Evolutionary conservation across 2,113 vertebrate genomes (phyloP).

Genomic region (Cottus gobio): DNA sequence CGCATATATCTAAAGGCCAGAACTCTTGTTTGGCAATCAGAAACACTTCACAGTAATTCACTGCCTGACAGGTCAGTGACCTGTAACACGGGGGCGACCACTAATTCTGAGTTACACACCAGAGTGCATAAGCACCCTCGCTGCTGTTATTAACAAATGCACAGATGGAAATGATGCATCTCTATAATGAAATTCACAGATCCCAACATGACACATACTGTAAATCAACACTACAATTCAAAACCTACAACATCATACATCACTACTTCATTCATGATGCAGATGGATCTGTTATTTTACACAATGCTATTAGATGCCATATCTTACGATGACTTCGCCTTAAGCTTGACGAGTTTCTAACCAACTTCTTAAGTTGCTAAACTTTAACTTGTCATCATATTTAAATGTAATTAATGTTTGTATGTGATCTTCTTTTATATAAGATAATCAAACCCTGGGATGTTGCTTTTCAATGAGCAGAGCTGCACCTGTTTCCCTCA

Average conservation of each 20-base stretch:
- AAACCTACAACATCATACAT: slow-evolving; percentile 7
- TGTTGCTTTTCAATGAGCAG: slow-evolving; percentile 3
- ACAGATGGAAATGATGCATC: background rate
- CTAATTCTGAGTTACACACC: background rate
- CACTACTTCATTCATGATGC: slow-evolving; percentile 21
- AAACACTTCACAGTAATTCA: background rate
- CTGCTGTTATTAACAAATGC: background rate
- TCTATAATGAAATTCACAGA: background rate
- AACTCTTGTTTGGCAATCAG: background rate
- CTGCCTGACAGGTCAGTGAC: slow-evolving; percentile 8
- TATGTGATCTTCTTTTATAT: background rate
- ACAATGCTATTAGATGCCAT: slow-evolving; percentile 27
- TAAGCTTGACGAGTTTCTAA: background rate
- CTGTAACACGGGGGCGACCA: background rate
- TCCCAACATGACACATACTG: background rate
- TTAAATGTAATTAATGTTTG: slow-evolving; percentile 9
- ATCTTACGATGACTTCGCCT: slow-evolving; percentile 19
- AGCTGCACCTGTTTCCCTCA: slow-evolving; percentile 36
- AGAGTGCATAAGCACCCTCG: background rate
- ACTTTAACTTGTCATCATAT: slow-evolving; percentile 18
- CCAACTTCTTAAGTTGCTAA: slow-evolving; percentile 20
- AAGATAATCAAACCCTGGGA: slow-evolving; percentile 3
- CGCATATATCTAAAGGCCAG: background rate
- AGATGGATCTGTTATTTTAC: slow-evolving; percentile 28
- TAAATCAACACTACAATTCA: slow-evolving; percentile 1